Evolutionary conservation across 1,140 invertebrate species (phyloP).

Genomic region (Lepidostoma basale): DNA sequence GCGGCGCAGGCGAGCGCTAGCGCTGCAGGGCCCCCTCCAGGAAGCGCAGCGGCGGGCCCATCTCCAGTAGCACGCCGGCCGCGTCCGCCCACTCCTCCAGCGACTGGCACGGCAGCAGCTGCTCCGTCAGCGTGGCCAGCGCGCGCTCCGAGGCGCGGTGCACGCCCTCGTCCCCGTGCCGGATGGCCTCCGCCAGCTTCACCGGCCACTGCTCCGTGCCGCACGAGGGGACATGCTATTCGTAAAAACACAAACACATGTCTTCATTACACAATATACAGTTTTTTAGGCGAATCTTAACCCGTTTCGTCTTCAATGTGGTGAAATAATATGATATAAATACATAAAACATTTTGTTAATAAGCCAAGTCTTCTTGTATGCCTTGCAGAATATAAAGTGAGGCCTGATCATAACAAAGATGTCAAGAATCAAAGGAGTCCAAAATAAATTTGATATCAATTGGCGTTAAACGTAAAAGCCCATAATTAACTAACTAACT

Average conservation of each 20-base stretch:
- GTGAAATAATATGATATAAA: too few relatives aligned
- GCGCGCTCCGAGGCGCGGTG: constrained; percentile 86
- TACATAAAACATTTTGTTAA: too few relatives aligned
- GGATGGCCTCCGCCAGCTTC: constrained; percentile 89
- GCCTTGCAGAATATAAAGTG: too few relatives aligned
- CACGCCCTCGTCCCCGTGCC: constrained; percentile 90
- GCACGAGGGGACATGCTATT: constrained; percentile 66
- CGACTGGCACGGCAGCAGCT: constrained; percentile 87
- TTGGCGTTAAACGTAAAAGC: too few relatives aligned
- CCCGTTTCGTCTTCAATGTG: too few relatives aligned
- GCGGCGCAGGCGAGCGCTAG: not conserved
- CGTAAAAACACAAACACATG: too few relatives aligned
- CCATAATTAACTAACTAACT: too few relatives aligned
- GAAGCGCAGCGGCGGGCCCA: not conserved
- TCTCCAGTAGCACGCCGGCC: constrained; percentile 58
- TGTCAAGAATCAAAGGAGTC: too few relatives aligned
- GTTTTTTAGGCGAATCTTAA: too few relatives aligned
- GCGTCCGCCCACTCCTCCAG: constrained; percentile 93
- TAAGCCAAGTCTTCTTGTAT: too few relatives aligned
- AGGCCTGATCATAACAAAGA: too few relatives aligned
- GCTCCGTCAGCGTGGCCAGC: constrained; percentile 82
- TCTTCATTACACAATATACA: not conserved
- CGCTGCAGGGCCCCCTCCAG: not conserved
- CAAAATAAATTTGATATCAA: too few relatives aligned
- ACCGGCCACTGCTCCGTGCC: constrained; percentile 85